phyloP scores from a whole-genome alignment of 1,140 invertebrate genomes.

The Drosophila pectinifera region DNA sequence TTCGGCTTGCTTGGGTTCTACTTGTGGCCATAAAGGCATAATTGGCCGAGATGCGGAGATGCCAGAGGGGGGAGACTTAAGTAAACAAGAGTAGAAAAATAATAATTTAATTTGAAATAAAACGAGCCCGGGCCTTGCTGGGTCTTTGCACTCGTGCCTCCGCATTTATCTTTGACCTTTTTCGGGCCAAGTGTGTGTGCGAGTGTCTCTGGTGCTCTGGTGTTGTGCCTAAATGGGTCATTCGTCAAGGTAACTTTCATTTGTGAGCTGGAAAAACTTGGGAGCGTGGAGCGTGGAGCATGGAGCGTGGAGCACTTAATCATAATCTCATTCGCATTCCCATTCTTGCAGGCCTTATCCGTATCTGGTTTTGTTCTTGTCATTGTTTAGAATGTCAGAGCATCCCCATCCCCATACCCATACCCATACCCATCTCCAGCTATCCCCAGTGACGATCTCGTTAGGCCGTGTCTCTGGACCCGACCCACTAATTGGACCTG shows the following conservation, averaged over 20 bases:
- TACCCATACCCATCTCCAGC: neutral
- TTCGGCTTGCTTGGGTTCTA: slow-evolving; percentile 24
- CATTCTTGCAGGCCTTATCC: slow-evolving; percentile 15
- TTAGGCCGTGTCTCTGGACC: slow-evolving; percentile 1
- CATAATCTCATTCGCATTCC: slow-evolving; percentile 71
- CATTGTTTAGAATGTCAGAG: slow-evolving; percentile 51
- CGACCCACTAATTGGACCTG: slow-evolving; percentile 31
- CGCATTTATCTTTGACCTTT: slow-evolving; percentile 76
- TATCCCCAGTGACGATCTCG: slow-evolving; percentile 11
- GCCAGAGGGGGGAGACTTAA: slow-evolving; percentile 15
- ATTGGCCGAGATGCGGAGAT: slow-evolving; percentile 34
- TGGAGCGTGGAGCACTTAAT: slow-evolving; percentile 72
- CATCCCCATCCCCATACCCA: neutral
- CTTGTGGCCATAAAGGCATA: slow-evolving; percentile 53
- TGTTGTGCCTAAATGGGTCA: slow-evolving; percentile 80
- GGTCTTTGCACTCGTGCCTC: slow-evolving; percentile 52
- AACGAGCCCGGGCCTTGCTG: slow-evolving; percentile 32
- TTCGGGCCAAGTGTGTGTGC: slow-evolving; percentile 26
- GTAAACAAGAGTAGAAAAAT: slow-evolving; percentile 35
- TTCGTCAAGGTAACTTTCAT: slow-evolving; percentile 84
- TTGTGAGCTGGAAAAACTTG: slow-evolving; percentile 74
- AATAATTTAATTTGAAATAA: slow-evolving; percentile 62
- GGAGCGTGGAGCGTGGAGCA: slow-evolving; percentile 25
- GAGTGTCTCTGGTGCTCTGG: slow-evolving; percentile 57
- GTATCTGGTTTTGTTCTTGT: slow-evolving; percentile 65